Base-by-base conservation (phyloP, 2,888 invertebrate genomes). In the Strigamia crassipes region DNA sequence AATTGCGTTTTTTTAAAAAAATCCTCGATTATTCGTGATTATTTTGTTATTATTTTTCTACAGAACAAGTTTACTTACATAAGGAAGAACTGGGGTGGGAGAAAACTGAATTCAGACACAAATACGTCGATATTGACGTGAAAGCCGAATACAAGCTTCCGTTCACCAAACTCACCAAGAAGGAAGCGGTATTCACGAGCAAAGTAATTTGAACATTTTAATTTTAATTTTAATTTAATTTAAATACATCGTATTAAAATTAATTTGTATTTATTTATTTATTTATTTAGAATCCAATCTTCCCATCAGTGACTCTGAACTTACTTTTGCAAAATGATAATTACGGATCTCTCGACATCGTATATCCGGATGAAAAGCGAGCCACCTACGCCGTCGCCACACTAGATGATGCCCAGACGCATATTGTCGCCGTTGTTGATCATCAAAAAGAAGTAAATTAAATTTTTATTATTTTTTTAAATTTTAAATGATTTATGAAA, bases 181-280 rank as follows among this genome's bases (percentile, higher is more conserved):
- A 81, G 31, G 81, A 61, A 56, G 38, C 66, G 13, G 0, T 38
- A 9, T 66, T 81, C 10, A 81, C 27, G 18, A 81, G 81, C 81
- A 81, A 81, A 61, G 81, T 81, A 66, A 56, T 78, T 77, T 77
- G n/a, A n/a, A n/a, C n/a, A n/a, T n/a, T n/a, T n/a, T n/a, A n/a
- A n/a, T n/a, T n/a, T n/a, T n/a, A n/a, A n/a, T n/a, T n/a, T n/a
- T n/a, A n/a, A n/a, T n/a, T n/a, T n/a, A n/a, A n/a, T n/a, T n/a
- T n/a, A n/a, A n/a, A n/a, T n/a, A n/a, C n/a, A n/a, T n/a, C n/a
- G n/a, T n/a, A n/a, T n/a, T n/a, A n/a, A n/a, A n/a, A n/a, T n/a
- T n/a, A n/a, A n/a, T n/a, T n/a, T n/a, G n/a, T n/a, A n/a, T n/a
- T n/a, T n/a, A 5, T 18, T 18, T 78, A 27, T 31, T 51, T 31